Evolutionary conservation across 2,888 invertebrate genomes (phyloP).

Genomic region (Euproctis similis): DNA sequence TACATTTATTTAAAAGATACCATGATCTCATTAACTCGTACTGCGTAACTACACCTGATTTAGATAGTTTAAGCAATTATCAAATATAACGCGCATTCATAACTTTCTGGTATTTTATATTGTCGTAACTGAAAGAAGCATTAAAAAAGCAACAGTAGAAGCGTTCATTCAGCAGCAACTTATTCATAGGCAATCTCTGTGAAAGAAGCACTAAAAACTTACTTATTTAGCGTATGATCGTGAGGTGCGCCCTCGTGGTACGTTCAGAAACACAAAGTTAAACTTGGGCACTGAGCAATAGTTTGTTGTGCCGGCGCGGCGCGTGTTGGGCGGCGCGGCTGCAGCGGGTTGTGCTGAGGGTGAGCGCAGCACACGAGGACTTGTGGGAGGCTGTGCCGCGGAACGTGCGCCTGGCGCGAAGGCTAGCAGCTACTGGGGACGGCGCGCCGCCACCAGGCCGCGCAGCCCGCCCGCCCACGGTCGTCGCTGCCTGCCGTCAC

Average conservation of each 20-base stretch:
- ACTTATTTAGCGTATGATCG: constrained; percentile 31
- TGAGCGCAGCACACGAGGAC: constrained; percentile 23
- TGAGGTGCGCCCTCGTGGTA: constrained; percentile 21
- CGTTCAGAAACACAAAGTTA: constrained; percentile 42
- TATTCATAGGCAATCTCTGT: constrained; percentile 3
- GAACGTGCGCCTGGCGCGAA: constrained; percentile 59
- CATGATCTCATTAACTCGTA: too few species aligned
- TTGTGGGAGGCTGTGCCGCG: constrained; percentile 29
- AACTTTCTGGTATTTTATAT: too few species aligned
- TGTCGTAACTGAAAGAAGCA: too few species aligned
- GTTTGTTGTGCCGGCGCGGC: constrained; percentile 54
- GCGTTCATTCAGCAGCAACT: background rate
- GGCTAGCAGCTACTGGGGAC: constrained; percentile 57
- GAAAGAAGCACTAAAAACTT: constrained; percentile 27
- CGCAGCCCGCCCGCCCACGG: constrained; percentile 54
- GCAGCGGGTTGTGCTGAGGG: constrained; percentile 18
- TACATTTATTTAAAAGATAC: too few species aligned
- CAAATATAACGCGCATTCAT: too few species aligned
- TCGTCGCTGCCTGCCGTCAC: constrained; percentile 43
- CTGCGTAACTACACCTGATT: too few species aligned
- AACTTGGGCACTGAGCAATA: constrained; percentile 38
- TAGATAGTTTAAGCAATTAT: too few species aligned
- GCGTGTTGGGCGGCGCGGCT: constrained; percentile 30
- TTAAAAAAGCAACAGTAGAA: background rate
- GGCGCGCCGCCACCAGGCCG: constrained; percentile 45